Base-by-base conservation (phyloP, 2,888 invertebrate species). In the Pterostichus niger region DNA sequence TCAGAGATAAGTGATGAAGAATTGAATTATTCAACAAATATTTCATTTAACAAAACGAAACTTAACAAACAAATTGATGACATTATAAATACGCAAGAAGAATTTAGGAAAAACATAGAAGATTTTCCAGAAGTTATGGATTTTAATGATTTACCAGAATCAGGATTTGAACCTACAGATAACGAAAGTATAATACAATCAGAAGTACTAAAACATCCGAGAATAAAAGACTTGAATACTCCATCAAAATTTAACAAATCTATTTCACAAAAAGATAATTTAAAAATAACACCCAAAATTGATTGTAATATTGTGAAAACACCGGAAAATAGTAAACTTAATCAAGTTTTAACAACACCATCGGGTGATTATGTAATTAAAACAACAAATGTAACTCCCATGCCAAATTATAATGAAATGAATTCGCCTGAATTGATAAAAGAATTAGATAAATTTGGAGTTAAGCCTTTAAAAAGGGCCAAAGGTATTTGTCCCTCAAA, bases 401-500 rank as follows among this genome's bases (percentile, higher is more conserved):
- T 93, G 89, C 89, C 91, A 0, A 90, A 94, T 87, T 95, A 92
- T 86, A 90, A 90, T 17, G 86, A 88, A 6, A 92, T 94, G 92
- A 88, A 91, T 44, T 92, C 94, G 24, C 91, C 93, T 0, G 91
- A 92, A 85, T 89, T 93, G 44, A 89, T 91, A 84, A 90, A 89
- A 84, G 92, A 93, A 87, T 88, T 95, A 6, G 91, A 93, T 84
- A 93, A 93, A 87, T 93, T 91, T 89, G 95, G 95, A 2, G 89
- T 95, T 6, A 94, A 94, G 87, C 93, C 93, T 1, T 90, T 95
- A 17, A 94, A 94, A 88, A 90, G 94, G 81, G 33, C 77, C 9
- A 77, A 83, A 68, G 76, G 81, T 81, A 81, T 24, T 24, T 24
- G 2, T 1, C 24, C 24, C 24, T 24, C 24, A 24, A 24, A 24